A percentile compares a stretch with the other conserved stretches of the same genome.
Evolutionary conservation across 1,140 invertebrate genomes (phyloP).

Genomic region (Semibalanus balanoides): DNA sequence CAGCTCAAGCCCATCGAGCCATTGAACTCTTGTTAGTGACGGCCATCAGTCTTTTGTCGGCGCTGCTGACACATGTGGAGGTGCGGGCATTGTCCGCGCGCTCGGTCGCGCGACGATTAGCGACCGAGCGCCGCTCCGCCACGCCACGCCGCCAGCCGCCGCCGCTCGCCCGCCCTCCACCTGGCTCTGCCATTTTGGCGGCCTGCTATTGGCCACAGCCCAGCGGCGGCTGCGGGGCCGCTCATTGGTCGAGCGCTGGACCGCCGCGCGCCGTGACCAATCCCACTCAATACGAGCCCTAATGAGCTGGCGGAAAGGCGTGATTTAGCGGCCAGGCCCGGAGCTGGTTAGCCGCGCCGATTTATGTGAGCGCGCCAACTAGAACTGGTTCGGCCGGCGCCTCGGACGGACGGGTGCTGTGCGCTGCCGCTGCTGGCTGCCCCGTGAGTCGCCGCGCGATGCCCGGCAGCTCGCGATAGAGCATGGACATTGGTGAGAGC

Average conservation of each 20-base stretch:
- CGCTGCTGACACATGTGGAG: neutral
- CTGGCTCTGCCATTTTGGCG: neutral
- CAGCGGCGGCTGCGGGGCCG: neutral
- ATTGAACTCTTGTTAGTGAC: neutral
- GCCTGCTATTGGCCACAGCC: neutral
- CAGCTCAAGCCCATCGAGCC: neutral
- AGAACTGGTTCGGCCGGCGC: neutral
- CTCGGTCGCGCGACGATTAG: neutral
- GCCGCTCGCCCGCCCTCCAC: neutral
- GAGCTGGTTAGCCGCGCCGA: neutral
- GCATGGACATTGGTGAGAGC: neutral
- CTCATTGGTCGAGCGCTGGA: neutral
- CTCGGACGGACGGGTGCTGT: neutral
- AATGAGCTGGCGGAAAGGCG: slow-evolving; percentile 6
- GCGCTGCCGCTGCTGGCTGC: neutral
- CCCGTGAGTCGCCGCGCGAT: neutral
- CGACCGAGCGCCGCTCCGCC: too few relatives aligned
- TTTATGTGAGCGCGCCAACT: neutral
- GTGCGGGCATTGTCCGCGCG: neutral
- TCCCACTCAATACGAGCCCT: neutral
- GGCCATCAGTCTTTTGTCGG: neutral
- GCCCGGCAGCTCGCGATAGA: neutral
- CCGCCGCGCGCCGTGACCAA: neutral
- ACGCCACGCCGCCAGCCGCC: too few relatives aligned
- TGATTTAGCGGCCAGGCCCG: neutral